A percentile compares a stretch with the other conserved stretches of the same genome.
These are phyloP conservation scores for Patagioenas fasciata DNA, from an alignment of 2,113 vertebrate genomes.

Conservation along the genomic window DNA sequence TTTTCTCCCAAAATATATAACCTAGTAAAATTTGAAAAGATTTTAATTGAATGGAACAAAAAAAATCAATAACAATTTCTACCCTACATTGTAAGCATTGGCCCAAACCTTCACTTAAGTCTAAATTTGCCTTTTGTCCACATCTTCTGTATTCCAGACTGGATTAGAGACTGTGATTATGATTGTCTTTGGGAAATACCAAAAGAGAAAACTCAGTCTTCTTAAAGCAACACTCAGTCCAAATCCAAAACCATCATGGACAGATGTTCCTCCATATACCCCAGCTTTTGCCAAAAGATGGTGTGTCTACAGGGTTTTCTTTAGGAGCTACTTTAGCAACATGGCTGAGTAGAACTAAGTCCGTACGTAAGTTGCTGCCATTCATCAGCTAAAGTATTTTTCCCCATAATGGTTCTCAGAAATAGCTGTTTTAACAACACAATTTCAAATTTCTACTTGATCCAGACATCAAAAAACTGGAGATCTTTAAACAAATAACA, in stretches of 20 bases:
- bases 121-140: neutral
- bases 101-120: neutral
- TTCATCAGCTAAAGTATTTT: neutral
- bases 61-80: neutral
- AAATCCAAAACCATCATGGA: neutral
- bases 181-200: neutral
- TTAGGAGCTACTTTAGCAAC: neutral
- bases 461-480: neutral
- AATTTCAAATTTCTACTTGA: neutral
- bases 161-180: neutral
- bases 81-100: neutral
- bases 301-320: neutral
- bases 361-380: neutral
- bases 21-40: neutral
- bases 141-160: neutral
- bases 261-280: neutral
- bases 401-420: neutral
- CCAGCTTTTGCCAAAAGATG: neutral
- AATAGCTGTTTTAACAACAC: neutral
- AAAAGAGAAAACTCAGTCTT: neutral
- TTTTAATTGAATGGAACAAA: neutral
- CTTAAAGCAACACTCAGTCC: neutral
- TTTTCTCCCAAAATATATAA: neutral
- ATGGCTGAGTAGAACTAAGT: neutral
- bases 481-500: neutral